phyloP scores from a whole-genome alignment of 1,140 invertebrate genomes.

The Arctopsyche grandis region DNA sequence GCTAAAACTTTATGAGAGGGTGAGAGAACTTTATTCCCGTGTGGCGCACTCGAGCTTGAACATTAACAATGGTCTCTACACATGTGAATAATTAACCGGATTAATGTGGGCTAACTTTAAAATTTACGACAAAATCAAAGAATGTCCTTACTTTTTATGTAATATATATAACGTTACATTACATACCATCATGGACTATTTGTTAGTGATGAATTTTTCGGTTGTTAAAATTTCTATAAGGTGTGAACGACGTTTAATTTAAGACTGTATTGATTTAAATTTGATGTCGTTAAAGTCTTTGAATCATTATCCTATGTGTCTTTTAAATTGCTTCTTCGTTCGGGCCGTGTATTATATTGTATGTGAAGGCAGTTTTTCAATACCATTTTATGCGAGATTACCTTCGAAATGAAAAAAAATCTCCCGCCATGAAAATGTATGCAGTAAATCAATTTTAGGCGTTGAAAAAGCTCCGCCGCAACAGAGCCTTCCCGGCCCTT shows the following conservation, averaged over 20 bases:
- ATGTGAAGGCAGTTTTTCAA: not conserved
- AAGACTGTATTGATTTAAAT: too few species aligned
- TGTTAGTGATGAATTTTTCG: too few species aligned
- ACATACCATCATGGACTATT: too few species aligned
- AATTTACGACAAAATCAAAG: not conserved
- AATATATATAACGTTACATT: constrained; percentile 25
- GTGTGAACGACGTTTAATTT: too few species aligned
- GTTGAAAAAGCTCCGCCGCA: not conserved
- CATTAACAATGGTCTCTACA: constrained; percentile 15
- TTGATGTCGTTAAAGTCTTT: too few species aligned
- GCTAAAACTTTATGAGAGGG: constrained; percentile 1
- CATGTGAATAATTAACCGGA: constrained; percentile 16
- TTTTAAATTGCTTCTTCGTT: too few species aligned
- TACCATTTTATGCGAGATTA: too few species aligned
- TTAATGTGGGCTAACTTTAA: constrained; percentile 19
- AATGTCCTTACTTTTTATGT: not conserved
- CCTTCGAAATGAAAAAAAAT: too few species aligned
- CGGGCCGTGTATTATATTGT: too few species aligned
- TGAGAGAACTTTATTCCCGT: not conserved
- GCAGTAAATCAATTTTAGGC: constrained; percentile 18
- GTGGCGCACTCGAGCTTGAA: not conserved
- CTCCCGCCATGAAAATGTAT: constrained; percentile 5
- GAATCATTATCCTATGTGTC: too few species aligned
- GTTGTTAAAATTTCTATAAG: too few species aligned
- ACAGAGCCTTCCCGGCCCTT: not conserved